Conservation (phyloP, 35 echinoderm and acorn worm genomes). For the Lytechinus variegatus region DNA sequence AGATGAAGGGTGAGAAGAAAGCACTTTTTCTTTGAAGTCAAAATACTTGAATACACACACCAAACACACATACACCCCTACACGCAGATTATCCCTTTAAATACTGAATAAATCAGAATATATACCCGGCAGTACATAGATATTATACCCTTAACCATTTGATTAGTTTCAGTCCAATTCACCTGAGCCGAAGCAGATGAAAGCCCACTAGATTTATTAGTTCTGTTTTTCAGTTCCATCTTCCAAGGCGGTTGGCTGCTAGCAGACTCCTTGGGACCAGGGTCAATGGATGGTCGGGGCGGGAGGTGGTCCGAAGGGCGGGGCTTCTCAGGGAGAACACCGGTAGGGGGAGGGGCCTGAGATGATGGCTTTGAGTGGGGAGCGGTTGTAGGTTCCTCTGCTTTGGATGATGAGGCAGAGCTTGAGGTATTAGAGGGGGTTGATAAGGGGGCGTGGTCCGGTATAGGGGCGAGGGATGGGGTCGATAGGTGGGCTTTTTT, state of each 20-base stretch:
- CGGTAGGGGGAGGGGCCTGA: background rate
- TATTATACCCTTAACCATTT: background rate
- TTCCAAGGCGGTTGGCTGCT: conserved; percentile 45
- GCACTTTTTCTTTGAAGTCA: background rate
- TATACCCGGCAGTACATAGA: background rate
- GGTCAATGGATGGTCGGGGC: background rate
- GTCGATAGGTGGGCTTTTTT: background rate
- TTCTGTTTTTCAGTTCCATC: conserved; percentile 46
- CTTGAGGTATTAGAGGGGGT: conserved; percentile 19
- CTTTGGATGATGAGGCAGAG: background rate
- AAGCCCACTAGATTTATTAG: background rate
- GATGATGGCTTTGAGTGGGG: background rate
- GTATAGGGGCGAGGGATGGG: conserved; percentile 12
- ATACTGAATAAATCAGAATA: background rate
- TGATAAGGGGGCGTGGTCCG: background rate
- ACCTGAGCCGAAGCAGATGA: conserved; percentile 1
- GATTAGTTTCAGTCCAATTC: background rate
- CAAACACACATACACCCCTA: background rate
- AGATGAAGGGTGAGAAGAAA: background rate
- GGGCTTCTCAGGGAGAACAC: background rate
- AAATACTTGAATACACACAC: background rate
- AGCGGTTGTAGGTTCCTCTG: background rate
- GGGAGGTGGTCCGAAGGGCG: background rate
- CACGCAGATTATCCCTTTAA: background rate
- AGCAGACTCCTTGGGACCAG: background rate